A percentile compares a stretch with the other conserved stretches of the same genome.
These are phyloP conservation scores for Lithophane ornitopus DNA, from an alignment of 2,888 invertebrate genomes.

Conservation along the genomic window DNA sequence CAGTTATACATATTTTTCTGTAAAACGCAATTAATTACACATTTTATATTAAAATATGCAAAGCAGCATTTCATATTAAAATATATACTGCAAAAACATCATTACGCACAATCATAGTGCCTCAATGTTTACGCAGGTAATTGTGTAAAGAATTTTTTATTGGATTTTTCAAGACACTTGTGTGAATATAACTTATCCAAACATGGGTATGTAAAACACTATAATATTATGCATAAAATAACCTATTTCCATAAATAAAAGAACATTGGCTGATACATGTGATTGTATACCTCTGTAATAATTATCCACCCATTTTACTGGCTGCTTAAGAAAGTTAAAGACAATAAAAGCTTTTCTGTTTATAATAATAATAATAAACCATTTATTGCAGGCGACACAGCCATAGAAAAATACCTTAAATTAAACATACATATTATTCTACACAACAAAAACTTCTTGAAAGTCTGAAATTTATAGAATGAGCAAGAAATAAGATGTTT, in stretches of 20 bases:
- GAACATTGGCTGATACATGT: not conserved
- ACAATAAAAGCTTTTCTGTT: not conserved
- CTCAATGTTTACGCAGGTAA: not conserved
- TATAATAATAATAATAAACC: too few species aligned
- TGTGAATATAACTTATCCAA: not conserved
- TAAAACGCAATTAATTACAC: not conserved
- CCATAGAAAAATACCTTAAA: too few species aligned
- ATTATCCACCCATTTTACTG: not conserved
- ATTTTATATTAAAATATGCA: too few species aligned
- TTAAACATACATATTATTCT: too few species aligned
- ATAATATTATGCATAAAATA: not conserved
- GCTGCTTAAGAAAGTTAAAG: not conserved
- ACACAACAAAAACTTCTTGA: too few species aligned
- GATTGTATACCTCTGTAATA: not conserved
- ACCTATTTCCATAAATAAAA: not conserved
- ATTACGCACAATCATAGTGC: too few species aligned
- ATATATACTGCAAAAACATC: not conserved
- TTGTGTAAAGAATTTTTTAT: slow-evolving; percentile 2
- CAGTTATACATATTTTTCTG: too few species aligned
- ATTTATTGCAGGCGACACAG: too few species aligned
- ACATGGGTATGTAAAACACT: not conserved
- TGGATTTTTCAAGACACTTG: slow-evolving; percentile 1
- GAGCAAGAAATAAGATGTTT: not conserved
- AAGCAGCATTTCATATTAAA: not conserved
- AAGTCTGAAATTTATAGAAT: not conserved